These are phyloP conservation scores for Rhaphigaster nebulosa DNA, from an alignment of 2,888 invertebrate genomes.

Conservation along the genomic window DNA sequence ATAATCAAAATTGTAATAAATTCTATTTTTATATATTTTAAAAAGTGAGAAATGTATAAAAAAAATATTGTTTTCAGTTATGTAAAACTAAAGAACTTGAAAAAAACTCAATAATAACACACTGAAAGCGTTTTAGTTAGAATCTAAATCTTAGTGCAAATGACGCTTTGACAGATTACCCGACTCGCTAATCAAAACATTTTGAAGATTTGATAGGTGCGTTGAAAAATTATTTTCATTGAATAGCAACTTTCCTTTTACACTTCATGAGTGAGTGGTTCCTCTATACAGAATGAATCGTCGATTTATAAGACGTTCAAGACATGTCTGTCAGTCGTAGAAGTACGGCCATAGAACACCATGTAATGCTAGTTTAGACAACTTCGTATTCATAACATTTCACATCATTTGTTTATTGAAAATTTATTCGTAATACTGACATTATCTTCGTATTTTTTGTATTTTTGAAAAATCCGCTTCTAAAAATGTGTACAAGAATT, in stretches of 20 bases:
- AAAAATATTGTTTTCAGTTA: too few relatives aligned
- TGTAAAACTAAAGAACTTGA: too few relatives aligned
- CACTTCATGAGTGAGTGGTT: conserved; percentile 15
- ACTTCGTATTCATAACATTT: not conserved
- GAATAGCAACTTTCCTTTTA: not conserved
- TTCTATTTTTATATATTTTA: too few relatives aligned
- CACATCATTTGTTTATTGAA: not conserved
- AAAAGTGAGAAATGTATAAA: too few relatives aligned
- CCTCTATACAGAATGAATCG: not conserved
- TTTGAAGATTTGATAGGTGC: not conserved
- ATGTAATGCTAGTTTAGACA: not conserved
- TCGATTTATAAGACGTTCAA: conserved; percentile 8
- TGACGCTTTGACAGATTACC: not conserved
- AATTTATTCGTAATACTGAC: not conserved
- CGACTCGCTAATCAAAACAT: not conserved
- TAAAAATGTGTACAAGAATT: too few relatives aligned
- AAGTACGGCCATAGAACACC: not conserved
- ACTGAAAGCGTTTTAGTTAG: too few relatives aligned
- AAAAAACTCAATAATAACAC: too few relatives aligned
- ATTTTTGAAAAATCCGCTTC: too few relatives aligned
- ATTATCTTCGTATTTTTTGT: not conserved
- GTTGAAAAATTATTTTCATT: not conserved
- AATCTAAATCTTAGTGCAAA: not conserved
- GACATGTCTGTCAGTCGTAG: not conserved
- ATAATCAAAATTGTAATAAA: too few relatives aligned